Conservation (phyloP, 2,888 invertebrate species). For the Cryptophagus acutangulus region DNA sequence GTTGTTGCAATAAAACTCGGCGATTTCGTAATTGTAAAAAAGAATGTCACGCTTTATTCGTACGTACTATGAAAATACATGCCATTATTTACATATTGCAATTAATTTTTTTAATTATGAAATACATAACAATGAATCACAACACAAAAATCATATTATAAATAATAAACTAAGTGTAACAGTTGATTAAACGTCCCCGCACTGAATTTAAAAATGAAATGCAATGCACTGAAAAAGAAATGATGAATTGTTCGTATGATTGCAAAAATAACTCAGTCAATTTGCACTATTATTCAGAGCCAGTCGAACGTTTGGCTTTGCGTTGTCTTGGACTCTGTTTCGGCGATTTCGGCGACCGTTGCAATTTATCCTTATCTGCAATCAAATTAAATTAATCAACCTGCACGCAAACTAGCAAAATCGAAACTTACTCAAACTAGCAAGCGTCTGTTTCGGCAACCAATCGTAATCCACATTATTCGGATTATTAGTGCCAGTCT, state of each 20-base stretch:
- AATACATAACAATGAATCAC: conserved; percentile 16
- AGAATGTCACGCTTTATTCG: conserved; percentile 7
- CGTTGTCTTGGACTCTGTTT: conserved; percentile 70
- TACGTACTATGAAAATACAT: background rate
- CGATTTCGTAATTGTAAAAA: conserved; percentile 6
- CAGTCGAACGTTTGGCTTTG: conserved; percentile 70
- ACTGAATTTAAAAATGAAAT: too few species aligned
- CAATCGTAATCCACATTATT: conserved; percentile 97
- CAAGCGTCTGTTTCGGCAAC: conserved; percentile 89
- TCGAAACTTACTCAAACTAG: conserved; percentile 69
- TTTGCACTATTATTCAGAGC: conserved; percentile 49
- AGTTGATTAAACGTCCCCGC: too few species aligned
- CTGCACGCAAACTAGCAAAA: conserved; percentile 5
- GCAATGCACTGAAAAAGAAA: too few species aligned
- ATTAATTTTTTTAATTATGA: conserved; percentile 15
- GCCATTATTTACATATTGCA: conserved; percentile 18
- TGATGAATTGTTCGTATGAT: too few species aligned
- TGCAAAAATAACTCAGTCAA: conserved; percentile 12
- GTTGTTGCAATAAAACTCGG: conserved; percentile 3
- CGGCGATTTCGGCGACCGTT: conserved; percentile 35
- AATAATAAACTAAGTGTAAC: conserved; percentile 15
- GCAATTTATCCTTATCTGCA: conserved; percentile 40
- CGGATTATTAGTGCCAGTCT: conserved; percentile 85
- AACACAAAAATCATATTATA: conserved; percentile 19
- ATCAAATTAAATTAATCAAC: conserved; percentile 28